These are phyloP conservation scores for Aegithalos caudatus DNA, from an alignment of 2,113 vertebrate genomes.

Conservation along the genomic window DNA sequence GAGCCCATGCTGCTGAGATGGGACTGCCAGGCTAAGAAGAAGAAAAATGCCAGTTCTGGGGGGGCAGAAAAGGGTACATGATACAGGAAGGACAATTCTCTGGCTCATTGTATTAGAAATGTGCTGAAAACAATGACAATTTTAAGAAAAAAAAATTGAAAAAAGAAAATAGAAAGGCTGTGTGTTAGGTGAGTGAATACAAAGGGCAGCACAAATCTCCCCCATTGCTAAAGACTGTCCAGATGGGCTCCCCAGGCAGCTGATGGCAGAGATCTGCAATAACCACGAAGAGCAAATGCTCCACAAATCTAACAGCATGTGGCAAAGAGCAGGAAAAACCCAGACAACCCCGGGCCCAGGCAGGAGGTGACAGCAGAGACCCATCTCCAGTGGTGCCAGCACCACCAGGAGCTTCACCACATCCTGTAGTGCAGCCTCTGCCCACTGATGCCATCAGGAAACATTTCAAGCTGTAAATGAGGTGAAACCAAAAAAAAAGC, in stretches of 20 bases:
- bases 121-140: not conserved
- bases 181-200: not conserved
- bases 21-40: not conserved
- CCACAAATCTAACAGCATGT: not conserved
- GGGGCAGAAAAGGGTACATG: accelerated
- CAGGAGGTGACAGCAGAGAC: not conserved
- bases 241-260: not conserved
- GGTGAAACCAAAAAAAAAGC: not conserved
- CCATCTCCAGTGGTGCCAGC: accelerated
- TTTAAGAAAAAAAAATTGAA: not conserved
- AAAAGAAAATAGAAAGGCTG: not conserved
- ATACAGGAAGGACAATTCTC: not conserved
- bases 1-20: not conserved
- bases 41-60: not conserved
- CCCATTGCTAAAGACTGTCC: not conserved
- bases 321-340: not conserved
- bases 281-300: accelerated
- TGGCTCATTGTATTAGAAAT: not conserved
- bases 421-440: not conserved
- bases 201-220: not conserved
- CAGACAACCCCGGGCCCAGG: not conserved
- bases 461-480: not conserved
- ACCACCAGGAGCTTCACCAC: not conserved
- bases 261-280: not conserved
- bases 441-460: not conserved